Evolutionary conservation across 2,797 vertebrate species (phyloP).

Genomic region (Arnoldichthys spilopterus): DNA sequence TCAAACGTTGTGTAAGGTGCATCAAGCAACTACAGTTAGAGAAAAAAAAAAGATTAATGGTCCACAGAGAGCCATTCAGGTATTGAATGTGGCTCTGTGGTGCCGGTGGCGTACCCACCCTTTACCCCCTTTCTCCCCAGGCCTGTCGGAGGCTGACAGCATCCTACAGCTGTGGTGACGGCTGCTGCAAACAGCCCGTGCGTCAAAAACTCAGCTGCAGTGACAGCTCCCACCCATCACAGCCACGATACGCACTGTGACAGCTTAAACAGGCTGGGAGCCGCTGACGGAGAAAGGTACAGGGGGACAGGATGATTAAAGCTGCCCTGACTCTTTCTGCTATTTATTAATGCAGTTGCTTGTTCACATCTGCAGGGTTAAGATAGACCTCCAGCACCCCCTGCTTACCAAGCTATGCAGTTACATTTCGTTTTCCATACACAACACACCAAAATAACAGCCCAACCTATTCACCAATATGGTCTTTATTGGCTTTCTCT

Average conservation of each 20-base stretch:
- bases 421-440: not conserved
- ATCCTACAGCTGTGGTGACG: constrained; percentile 21
- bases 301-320: constrained; percentile 29
- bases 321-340: constrained; percentile 33
- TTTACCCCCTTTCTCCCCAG: not conserved
- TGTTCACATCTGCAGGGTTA: not conserved
- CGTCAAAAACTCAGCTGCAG: constrained; percentile 10
- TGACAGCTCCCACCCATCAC: constrained; percentile 37
- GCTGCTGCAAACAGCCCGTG: constrained; percentile 28
- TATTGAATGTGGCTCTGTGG: not conserved
- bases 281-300: constrained; percentile 14
- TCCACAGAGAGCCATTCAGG: not conserved
- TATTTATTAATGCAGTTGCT: constrained; percentile 34
- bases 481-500: constrained; percentile 25
- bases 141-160: constrained; percentile 25
- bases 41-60: not conserved
- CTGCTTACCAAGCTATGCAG: constrained; percentile 33
- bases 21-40: not conserved
- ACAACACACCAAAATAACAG: not conserved
- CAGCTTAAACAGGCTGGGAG: constrained; percentile 27
- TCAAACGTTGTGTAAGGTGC: not conserved
- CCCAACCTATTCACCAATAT: constrained; percentile 8
- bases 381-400: constrained; percentile 40
- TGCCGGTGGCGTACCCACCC: not conserved
- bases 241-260: constrained; percentile 6